Conservation (phyloP, 2,113 vertebrate species). For the Calypte anna region DNA sequence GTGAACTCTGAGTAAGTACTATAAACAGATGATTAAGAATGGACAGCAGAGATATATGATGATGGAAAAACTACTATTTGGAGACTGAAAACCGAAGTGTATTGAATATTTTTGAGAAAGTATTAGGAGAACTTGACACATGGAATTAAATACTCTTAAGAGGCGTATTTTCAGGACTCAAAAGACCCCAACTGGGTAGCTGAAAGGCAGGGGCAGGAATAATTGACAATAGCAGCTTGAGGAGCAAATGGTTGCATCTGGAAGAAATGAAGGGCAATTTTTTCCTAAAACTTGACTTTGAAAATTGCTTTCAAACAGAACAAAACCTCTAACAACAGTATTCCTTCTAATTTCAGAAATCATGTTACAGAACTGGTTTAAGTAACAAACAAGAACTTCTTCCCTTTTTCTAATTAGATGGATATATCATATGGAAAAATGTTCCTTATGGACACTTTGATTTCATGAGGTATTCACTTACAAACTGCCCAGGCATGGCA, state of each 20-base stretch:
- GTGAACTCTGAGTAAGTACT: neutral
- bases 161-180: neutral
- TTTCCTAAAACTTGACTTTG: slow-evolving; percentile 66
- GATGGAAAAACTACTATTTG: neutral
- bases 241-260: slow-evolving; percentile 56
- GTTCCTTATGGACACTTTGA: slow-evolving; percentile 36
- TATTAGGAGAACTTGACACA: neutral
- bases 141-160: neutral
- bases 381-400: slow-evolving; percentile 48
- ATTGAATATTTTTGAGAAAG: neutral
- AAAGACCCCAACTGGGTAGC: neutral
- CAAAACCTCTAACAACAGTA: slow-evolving; percentile 14
- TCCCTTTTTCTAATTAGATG: slow-evolving; percentile 60
- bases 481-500: slow-evolving; percentile 14
- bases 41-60: neutral
- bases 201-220: slow-evolving; percentile 23
- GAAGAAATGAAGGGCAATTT: slow-evolving; percentile 72
- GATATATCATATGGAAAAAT: slow-evolving; percentile 42
- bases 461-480: slow-evolving; percentile 60
- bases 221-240: slow-evolving; percentile 35
- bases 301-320: slow-evolving; percentile 61
- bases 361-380: slow-evolving; percentile 52
- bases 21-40: neutral
- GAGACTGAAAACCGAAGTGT: neutral
- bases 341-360: slow-evolving; percentile 49